These are phyloP conservation scores for Sebastes diploproa DNA, from an alignment of 2,797 vertebrate genomes.

Conservation along the genomic window DNA sequence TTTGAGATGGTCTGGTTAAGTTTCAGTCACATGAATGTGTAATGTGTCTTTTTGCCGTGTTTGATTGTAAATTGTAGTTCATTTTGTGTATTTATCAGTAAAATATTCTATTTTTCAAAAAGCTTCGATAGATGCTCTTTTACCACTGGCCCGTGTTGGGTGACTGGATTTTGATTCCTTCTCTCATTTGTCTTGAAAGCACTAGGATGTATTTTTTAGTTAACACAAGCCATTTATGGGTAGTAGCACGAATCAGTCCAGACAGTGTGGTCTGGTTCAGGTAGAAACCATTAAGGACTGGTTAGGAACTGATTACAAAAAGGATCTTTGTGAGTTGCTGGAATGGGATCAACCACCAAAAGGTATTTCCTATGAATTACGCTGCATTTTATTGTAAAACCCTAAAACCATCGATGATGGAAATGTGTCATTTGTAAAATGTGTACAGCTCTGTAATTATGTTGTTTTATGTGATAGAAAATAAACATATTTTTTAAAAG, in stretches of 20 bases:
- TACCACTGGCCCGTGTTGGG: conserved; percentile 66
- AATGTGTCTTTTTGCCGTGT: conserved; percentile 53
- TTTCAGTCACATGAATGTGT: conserved; percentile 76
- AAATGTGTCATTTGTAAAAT: conserved; percentile 82
- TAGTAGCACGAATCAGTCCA: conserved; percentile 15
- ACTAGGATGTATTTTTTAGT: conserved; percentile 54
- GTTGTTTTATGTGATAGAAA: conserved; percentile 75
- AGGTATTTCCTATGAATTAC: conserved; percentile 49
- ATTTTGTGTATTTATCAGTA: conserved; percentile 83
- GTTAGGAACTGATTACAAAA: not conserved
- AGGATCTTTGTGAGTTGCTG: conserved; percentile 44
- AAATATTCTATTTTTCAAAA: conserved; percentile 78
- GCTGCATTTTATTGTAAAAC: conserved; percentile 59
- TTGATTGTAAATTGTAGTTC: conserved; percentile 85
- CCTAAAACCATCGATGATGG: conserved; percentile 39
- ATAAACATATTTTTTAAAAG: conserved; percentile 85
- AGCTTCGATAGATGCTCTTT: conserved; percentile 68
- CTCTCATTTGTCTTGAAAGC: conserved; percentile 58
- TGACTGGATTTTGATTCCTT: conserved; percentile 60
- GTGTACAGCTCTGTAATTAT: conserved; percentile 82
- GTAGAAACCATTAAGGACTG: conserved; percentile 12
- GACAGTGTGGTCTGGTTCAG: conserved; percentile 18
- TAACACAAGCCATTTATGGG: conserved; percentile 32
- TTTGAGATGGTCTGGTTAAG: conserved; percentile 59
- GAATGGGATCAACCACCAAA: conserved; percentile 53